Evolutionary conservation across 2,888 invertebrate genomes (phyloP).

Genomic region (Xanthorhoe designata): DNA sequence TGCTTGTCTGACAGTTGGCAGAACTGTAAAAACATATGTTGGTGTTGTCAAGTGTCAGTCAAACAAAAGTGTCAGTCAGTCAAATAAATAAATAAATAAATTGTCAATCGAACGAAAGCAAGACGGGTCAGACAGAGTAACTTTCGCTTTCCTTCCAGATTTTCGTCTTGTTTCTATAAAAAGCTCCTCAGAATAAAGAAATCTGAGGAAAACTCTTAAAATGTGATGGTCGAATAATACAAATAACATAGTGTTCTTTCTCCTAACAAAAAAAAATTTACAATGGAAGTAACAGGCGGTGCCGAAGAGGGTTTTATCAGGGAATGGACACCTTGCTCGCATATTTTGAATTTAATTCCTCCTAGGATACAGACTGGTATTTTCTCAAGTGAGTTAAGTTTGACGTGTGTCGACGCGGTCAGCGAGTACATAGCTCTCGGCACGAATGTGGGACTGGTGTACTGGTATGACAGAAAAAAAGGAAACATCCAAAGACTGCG

Average conservation of each 20-base stretch:
- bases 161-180: constrained; percentile 31
- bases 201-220: constrained; percentile 35
- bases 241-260: constrained; percentile 25
- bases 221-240: constrained; percentile 43
- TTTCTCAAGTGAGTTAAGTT: constrained; percentile 89
- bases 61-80: background rate
- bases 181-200: no score
- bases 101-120: background rate
- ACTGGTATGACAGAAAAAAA: constrained; percentile 93
- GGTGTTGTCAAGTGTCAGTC: no score
- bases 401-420: constrained; percentile 94
- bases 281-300: constrained; percentile 76
- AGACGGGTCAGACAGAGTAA: constrained; percentile 21
- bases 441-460: constrained; percentile 93
- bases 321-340: constrained; percentile 93
- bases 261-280: background rate
- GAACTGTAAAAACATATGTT: background rate
- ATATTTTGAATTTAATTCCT: constrained; percentile 91
- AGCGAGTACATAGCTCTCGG: constrained; percentile 93
- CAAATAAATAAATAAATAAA: no score
- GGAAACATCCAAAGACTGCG: constrained; percentile 91
- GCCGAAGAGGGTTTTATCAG: constrained; percentile 85
- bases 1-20: background rate
- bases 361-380: constrained; percentile 90
- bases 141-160: constrained; percentile 41